Evolutionary conservation across 2,797 vertebrate genomes (phyloP).

Genomic region (Pterois miles): DNA sequence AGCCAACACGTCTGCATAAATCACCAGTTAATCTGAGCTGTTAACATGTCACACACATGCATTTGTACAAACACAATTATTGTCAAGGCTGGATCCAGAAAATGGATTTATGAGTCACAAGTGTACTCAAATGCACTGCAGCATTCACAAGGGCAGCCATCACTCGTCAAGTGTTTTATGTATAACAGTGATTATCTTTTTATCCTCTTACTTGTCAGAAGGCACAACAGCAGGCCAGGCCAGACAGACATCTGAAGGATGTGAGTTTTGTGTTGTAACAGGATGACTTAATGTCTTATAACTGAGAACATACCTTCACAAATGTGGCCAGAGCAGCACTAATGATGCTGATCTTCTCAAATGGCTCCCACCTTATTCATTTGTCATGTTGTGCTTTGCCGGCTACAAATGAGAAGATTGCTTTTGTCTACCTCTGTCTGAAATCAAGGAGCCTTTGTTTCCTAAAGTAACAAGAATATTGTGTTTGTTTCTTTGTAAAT

Average conservation of each 20-base stretch:
- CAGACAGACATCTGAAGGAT: background rate
- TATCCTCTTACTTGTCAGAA: conserved; percentile 3
- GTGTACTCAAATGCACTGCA: background rate
- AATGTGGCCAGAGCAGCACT: background rate
- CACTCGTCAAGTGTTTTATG: background rate
- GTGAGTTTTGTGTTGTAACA: background rate
- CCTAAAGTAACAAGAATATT: background rate
- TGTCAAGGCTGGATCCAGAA: background rate
- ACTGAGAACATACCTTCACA: background rate
- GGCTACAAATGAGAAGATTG: background rate
- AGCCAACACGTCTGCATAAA: background rate
- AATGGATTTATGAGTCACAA: background rate
- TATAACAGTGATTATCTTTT: conserved; percentile 13
- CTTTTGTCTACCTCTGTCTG: background rate
- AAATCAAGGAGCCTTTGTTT: background rate
- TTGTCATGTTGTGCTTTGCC: background rate
- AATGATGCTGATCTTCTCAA: background rate
- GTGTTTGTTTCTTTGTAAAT: background rate
- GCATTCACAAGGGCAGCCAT: background rate
- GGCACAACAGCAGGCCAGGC: background rate
- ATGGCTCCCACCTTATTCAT: background rate
- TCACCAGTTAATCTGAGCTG: background rate
- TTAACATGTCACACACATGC: background rate
- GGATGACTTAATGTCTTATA: background rate
- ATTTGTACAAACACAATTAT: background rate